Percentiles rank a stretch among this genome's conserved stretches.
phyloP scores from a whole-genome alignment of 2,113 vertebrate species.

The Scopus umbretta region DNA sequence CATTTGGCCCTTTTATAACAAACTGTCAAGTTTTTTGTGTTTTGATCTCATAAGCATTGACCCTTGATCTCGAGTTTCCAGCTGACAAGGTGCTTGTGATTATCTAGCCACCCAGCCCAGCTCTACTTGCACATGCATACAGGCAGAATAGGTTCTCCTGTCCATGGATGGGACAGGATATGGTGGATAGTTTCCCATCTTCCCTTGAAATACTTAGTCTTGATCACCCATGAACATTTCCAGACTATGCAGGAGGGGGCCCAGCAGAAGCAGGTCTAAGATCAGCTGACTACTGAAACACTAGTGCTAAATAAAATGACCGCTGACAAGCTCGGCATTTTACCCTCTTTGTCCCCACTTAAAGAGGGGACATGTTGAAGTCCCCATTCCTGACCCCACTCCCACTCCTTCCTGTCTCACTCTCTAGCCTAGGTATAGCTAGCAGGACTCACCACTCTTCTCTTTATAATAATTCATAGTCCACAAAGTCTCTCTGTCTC shows the following conservation, averaged over 20 bases:
- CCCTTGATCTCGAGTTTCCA: neutral
- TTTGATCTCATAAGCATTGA: neutral
- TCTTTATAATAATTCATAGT: neutral
- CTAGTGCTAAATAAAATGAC: neutral
- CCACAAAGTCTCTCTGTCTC: neutral
- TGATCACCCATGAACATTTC: neutral
- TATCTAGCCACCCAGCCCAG: neutral
- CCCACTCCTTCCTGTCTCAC: neutral
- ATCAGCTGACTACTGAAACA: neutral
- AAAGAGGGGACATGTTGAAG: fast-evolving
- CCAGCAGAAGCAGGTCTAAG: neutral
- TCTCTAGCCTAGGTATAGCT: neutral
- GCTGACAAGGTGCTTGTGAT: neutral
- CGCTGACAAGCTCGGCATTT: neutral
- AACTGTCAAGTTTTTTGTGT: neutral
- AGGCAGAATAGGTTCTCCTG: neutral
- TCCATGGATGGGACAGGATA: neutral
- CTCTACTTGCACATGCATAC: neutral
- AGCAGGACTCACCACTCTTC: neutral
- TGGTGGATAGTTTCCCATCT: neutral
- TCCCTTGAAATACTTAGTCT: neutral
- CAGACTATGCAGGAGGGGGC: neutral
- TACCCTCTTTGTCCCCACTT: neutral
- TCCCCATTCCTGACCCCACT: neutral
- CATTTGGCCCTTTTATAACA: neutral